phyloP scores from a whole-genome alignment of 2,888 invertebrate genomes.

The Antheraea assamensis region DNA sequence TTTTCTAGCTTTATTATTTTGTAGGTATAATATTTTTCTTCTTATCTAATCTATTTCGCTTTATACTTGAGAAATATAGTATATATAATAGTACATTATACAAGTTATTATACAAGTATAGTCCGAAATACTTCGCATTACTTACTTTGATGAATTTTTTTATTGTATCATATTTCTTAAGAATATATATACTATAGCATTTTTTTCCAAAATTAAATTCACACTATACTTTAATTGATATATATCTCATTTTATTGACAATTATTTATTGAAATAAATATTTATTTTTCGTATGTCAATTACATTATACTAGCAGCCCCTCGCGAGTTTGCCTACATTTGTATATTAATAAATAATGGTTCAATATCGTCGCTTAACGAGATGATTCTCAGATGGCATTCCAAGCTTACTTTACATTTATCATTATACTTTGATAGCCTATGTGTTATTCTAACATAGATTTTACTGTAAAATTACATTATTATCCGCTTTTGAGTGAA shows the following conservation, averaged over 20 bases:
- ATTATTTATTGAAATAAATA: background rate
- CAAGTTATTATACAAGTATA: background rate
- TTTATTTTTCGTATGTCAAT: background rate
- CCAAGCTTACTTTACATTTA: too few relatives aligned
- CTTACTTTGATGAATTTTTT: background rate
- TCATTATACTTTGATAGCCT: too few relatives aligned
- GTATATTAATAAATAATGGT: too few relatives aligned
- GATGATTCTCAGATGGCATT: too few relatives aligned
- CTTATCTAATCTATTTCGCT: slow-evolving; percentile 23
- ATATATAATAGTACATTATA: background rate
- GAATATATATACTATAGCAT: background rate
- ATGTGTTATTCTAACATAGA: too few relatives aligned
- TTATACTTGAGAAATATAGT: slow-evolving; percentile 16
- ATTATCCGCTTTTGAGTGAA: too few relatives aligned
- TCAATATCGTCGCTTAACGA: too few relatives aligned
- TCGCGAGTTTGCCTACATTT: too few relatives aligned
- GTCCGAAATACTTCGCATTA: background rate
- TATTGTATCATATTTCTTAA: background rate
- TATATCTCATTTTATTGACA: background rate
- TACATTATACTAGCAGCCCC: background rate
- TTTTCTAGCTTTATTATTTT: slow-evolving; percentile 22
- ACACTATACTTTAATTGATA: background rate
- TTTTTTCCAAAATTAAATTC: background rate
- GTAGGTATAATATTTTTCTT: slow-evolving; percentile 12
- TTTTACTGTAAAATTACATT: too few relatives aligned